Base-by-base conservation (phyloP, 2,113 vertebrate genomes). In the Sinocyclocheilus anshuiensis region DNA sequence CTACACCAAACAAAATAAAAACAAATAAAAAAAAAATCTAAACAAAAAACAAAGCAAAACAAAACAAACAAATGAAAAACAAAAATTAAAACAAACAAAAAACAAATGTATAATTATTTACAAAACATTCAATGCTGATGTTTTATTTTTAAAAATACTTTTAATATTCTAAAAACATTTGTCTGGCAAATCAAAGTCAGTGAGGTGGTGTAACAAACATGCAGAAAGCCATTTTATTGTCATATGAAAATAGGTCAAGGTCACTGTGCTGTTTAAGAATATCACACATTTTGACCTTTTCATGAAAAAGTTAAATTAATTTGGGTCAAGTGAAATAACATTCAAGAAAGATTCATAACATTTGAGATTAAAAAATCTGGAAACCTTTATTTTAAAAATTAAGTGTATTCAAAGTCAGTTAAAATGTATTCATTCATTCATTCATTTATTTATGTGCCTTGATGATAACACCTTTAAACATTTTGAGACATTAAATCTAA, bases 141-240 rank as follows among this genome's bases (percentile, higher is more conserved):
- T 69, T 69, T 20, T 9, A 69, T 18, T 69, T 69, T 9, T 36
- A 15, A 18, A 55, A 33, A 9, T 20, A 36, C 4, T 71, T 71
- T 20, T 71, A 22, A 39, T 20, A 22, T 71, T 39, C 6, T 39
- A 39, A 39, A 39, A 72, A 22, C 4, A 11, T 16, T 8, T 67
- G 6, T 33, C 26, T 67, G 33, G 18, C 4, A 20, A 71, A 71
- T 71, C 67, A 71, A 71, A 39, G 18, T 71, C 67, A 71, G 18
- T 22, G 18, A 39, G 69, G 69, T 39, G 33, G 67, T 15, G 16
- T 71, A 71, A 71, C 33, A 18, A 71, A 71, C 67, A 71, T 11
- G 67, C 67, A 71, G 33, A 39, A 72, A 72, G 18, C 33, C 69
- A 22, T 72, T 72, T 72, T 72, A 72, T 6, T 72, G 69, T 11